Base-by-base conservation (phyloP, 2,797 vertebrate species). In the Urosaurus nigricauda region DNA sequence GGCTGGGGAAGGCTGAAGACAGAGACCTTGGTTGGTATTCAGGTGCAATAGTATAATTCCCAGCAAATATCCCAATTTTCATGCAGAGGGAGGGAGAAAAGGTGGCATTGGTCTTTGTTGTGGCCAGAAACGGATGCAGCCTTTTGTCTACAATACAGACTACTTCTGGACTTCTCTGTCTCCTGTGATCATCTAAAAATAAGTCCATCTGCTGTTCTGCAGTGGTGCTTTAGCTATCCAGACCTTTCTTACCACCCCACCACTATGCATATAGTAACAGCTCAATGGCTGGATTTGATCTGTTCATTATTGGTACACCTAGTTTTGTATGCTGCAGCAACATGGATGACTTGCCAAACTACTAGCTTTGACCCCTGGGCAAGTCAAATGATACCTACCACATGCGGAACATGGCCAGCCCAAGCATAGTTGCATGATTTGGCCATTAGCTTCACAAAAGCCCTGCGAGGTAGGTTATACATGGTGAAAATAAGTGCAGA, bases 401-500 rank as follows among this genome's bases (percentile, higher is more conserved):
- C 24, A 8, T 51, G 29, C 68, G 8, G 43, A 53, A 35, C 24
- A 32, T 1, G 29, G 65, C 29, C 19, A 47, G 13, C 3, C 43
- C 73, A 80, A 89, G 63, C 89, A 81, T 32, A 65, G 0, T 1
- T 65, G 11, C 51, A 60, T 0, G 40, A 0, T 13, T 0, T 3
- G 21, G 73, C 70, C n/a, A 47, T 0, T 1, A 82, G 58, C 89
- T 92, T 92, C 93, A 87, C 93, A 87, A 24, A 89, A 53, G 0
- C 93, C 83, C 92, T 83, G 86, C 21, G 93, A 93, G 91, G 87
- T 88, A 84, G 93, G 89, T 65, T 63, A 51, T 1, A 29, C 37
- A 56, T 86, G 87, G 74, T 47, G 71, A 21, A 29, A 5, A 43
- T 9, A 19, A 75, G 1, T 24, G 29, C n/a, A 60, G 77, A 53